Base-by-base conservation (phyloP, 2,888 invertebrate genomes). In the Polydrusus cervinus region DNA sequence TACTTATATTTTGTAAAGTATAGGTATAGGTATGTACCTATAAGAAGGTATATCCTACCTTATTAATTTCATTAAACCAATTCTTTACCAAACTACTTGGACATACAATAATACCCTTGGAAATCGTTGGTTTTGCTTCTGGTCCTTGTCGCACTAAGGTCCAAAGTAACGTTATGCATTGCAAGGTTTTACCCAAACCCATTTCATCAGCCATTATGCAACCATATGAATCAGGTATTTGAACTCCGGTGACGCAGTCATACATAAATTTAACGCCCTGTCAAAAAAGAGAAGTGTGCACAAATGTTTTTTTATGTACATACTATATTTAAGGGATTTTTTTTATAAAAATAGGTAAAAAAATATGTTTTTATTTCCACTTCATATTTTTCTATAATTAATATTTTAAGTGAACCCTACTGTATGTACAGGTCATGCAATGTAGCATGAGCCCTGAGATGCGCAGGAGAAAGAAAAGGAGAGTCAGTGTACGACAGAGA, bases 191-290 rank as follows among this genome's bases (percentile, higher is more conserved):
- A 1, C 99, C 99, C 43, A 99, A 89, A 81, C 96, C 98, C 99
- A 99, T 99, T 90, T 99, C 99, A 88, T 99, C 99, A 3, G 99
- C 99, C 99, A 99, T 99, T 60, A 99, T 99, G 83, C 99, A 99
- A 0, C 99, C 99, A 86, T 91, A 94, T 34, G 94, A 94, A 76
- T 92, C 90, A 72, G 94, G 93, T 80, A 97, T 97, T 82, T 96
- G 94, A 47, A 91, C 89, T 0, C 99, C 99, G 9, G 96, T 97
- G 3, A 99, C 98, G 88, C 99, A 99, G 85, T 99, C 98, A 85
- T 97, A 99, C 98, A 99, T 98, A 86, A 99, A 99, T 85, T 96
- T 96, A 0, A 99, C 99, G 43, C 99, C 99, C 90, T 91, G 83
- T 47, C 84, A 82, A 72, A 25, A 40, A 14, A 40, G 30, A 7